Base-by-base conservation (phyloP, 2,113 vertebrate species). In the Calidris pygmaea region DNA sequence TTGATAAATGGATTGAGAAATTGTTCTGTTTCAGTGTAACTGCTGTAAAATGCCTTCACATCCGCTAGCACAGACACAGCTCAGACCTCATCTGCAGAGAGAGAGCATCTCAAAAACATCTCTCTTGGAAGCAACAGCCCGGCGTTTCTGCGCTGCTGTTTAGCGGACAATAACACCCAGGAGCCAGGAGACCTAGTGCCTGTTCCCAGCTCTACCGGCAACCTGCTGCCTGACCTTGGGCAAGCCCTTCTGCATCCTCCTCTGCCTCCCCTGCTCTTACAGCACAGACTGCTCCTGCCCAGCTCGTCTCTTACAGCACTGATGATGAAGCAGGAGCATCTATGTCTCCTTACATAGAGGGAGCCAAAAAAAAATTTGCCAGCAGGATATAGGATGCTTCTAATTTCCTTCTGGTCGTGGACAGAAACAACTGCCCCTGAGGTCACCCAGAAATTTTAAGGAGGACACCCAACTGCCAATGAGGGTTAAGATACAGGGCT, bases 1-100 rank as follows among this genome's bases (percentile, higher is more conserved):
- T 80, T 93, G 95, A 96, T 86, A 43, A 95, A 96, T 94, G 92
- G 78, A 52, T 26, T 59, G 92, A 96, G 93, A 87, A 83, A 80
- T 26, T 83, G 48, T 59, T 93, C 82, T n/a, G 67, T 91, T 85
- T 81, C 93, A 77, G 78, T 4, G 63, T 27, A 86, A 62, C 41
- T 76, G n/a, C 82, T 84, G 95, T 62, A 87, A 93, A 93, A 90
- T 12, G 52, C 75, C 68, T 94, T 17, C 30, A 9, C 71, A 35
- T 45, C 74, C 7, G 0, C 27, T 3, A 19, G 74, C 27, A 12
- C 84, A 37, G 50, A 29, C 9, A 50, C 3, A 7, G 87, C 82
- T 23, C 86, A 55, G 24, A 12, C 14, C 88, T 73, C 88, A 9
- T 41, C 78, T 34, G 50, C 85, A 24, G 63, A 8, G 2, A 20